Conservation (phyloP, 2,797 vertebrate genomes). For the Gastrophryne carolinensis region DNA sequence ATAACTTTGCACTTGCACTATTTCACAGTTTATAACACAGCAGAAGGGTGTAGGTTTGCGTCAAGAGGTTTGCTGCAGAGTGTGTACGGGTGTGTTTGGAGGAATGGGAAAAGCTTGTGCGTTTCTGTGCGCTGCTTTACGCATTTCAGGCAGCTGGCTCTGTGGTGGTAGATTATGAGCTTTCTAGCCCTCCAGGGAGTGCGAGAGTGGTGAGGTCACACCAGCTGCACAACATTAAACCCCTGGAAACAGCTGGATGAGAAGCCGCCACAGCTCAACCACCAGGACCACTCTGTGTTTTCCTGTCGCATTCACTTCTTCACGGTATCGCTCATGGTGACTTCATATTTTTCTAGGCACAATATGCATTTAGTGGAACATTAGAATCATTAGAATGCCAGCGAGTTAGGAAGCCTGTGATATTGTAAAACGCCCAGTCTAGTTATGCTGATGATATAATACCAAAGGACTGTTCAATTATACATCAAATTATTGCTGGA, state of each 20-base stretch:
- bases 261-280: constrained; percentile 40
- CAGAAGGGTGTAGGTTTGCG: neutral
- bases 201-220: constrained; percentile 43
- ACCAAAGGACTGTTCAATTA: constrained; percentile 5
- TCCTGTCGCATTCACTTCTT: constrained; percentile 32
- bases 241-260: constrained; percentile 52
- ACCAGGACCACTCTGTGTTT: constrained; percentile 36
- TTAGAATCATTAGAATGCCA: constrained; percentile 29
- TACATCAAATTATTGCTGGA: neutral
- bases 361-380: constrained; percentile 28
- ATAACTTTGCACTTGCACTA: no score
- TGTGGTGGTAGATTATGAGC: constrained; percentile 36
- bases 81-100: constrained; percentile 16
- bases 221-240: constrained; percentile 52
- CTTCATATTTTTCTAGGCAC: constrained; percentile 41
- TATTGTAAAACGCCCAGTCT: constrained; percentile 22
- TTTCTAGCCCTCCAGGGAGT: constrained; percentile 44
- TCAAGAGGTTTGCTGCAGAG: neutral
- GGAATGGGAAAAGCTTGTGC: constrained; percentile 36
- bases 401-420: constrained; percentile 14
- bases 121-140: constrained; percentile 35
- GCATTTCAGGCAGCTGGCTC: constrained; percentile 46
- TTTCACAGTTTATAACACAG: neutral
- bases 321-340: constrained; percentile 10
- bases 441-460: constrained; percentile 19